These are phyloP conservation scores for Ischnus inquisitorius DNA, from an alignment of 2,888 invertebrate species.

Conservation along the genomic window DNA sequence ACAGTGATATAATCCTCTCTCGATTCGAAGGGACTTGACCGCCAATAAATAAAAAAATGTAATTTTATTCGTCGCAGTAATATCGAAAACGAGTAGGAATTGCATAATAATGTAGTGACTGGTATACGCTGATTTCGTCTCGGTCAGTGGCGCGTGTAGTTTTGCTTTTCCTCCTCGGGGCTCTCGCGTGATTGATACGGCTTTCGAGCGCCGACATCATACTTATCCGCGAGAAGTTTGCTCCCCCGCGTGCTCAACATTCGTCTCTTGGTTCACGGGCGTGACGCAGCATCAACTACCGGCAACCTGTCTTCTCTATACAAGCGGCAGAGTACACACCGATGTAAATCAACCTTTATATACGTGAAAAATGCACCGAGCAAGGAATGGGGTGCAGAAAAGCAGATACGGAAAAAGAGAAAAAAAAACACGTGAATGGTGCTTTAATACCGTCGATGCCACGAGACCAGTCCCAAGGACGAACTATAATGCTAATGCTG, in stretches of 20 bases:
- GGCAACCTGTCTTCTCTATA: conserved; percentile 36
- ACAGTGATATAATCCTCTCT: no score
- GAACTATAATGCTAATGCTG: conserved; percentile 17
- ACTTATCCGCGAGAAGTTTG: conserved; percentile 58
- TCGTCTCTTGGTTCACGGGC: conserved; percentile 48
- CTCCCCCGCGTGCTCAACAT: conserved; percentile 62
- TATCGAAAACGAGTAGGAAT: no score
- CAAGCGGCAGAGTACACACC: not conserved
- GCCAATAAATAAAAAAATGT: no score
- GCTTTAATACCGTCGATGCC: conserved; percentile 57
- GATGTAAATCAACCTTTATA: not conserved
- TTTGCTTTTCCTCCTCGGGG: conserved; percentile 25
- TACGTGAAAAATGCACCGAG: conserved; percentile 1
- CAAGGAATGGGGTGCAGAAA: not conserved
- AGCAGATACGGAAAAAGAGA: not conserved
- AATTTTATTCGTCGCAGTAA: not conserved
- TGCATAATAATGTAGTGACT: no score
- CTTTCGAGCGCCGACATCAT: conserved; percentile 66
- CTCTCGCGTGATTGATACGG: conserved; percentile 55
- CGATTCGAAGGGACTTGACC: no score
- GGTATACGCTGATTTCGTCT: not conserved
- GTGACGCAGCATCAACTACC: conserved; percentile 53
- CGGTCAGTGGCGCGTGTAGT: conserved; percentile 10
- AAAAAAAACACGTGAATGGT: conserved; percentile 48
- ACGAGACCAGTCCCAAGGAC: conserved; percentile 29